phyloP scores from a whole-genome alignment of 2,797 vertebrate genomes.

The Odontamblyopus rebecca region DNA sequence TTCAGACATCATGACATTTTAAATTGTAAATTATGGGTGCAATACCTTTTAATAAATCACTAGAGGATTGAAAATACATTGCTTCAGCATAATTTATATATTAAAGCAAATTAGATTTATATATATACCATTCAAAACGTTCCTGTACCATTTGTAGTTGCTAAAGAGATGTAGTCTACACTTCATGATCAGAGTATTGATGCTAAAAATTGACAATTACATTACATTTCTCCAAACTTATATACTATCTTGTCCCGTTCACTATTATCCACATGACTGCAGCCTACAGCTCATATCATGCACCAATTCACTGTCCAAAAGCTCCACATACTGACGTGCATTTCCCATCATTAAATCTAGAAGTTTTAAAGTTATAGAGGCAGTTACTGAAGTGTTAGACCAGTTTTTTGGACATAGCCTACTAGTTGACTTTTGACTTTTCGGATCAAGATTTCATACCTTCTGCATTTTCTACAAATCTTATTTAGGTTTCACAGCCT shows the following conservation, averaged over 20 bases:
- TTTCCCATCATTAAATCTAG: neutral
- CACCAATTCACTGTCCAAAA: constrained; percentile 38
- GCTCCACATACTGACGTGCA: constrained; percentile 31
- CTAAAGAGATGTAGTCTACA: neutral
- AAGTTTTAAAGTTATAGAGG: neutral
- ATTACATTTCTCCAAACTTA: neutral
- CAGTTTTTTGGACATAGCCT: neutral
- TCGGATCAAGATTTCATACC: neutral
- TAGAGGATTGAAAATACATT: no score
- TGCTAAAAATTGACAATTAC: neutral
- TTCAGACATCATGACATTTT: neutral
- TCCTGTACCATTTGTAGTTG: neutral
- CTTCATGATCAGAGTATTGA: neutral
- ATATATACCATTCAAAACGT: no score
- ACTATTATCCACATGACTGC: neutral
- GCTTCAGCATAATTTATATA: neutral
- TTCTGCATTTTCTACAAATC: neutral
- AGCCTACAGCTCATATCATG: constrained; percentile 18
- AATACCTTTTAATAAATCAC: neutral
- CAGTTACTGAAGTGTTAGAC: neutral
- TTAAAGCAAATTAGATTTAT: neutral
- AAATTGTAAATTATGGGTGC: neutral
- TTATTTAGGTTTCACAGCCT: neutral
- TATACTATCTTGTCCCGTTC: neutral
- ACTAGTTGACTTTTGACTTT: neutral